Percentiles rank a stretch among this genome's conserved stretches.
These are phyloP conservation scores for Poeciliopsis occidentalis DNA, from an alignment of 2,113 vertebrate species.

Conservation along the genomic window DNA sequence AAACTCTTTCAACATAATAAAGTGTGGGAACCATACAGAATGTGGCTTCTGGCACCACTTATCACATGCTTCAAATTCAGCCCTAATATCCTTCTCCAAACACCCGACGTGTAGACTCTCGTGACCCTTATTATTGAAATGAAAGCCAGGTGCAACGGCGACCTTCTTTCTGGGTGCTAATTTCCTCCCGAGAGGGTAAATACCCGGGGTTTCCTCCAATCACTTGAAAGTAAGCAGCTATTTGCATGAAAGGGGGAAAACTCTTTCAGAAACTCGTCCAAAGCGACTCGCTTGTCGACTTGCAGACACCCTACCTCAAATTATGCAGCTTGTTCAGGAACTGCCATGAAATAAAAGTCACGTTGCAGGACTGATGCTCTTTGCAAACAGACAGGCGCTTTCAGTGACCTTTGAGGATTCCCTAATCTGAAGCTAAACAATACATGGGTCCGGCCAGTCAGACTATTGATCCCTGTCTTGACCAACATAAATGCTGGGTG, in stretches of 20 bases:
- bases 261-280: neutral
- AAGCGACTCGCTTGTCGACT: neutral
- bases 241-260: neutral
- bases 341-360: neutral
- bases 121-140: conserved; percentile 6
- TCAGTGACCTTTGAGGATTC: conserved; percentile 26
- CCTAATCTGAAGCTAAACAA: conserved; percentile 36
- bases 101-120: neutral
- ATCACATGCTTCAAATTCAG: neutral
- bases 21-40: neutral
- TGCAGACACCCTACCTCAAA: neutral
- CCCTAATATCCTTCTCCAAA: neutral
- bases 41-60: neutral
- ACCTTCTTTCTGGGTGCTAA: neutral
- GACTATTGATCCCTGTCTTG: conserved; percentile 46
- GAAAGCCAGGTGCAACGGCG: conserved; percentile 2
- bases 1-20: neutral
- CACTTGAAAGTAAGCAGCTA: neutral
- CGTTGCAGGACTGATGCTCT: neutral
- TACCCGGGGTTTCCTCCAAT: neutral
- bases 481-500: conserved; percentile 24
- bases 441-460: conserved; percentile 30
- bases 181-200: neutral
- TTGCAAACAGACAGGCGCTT: neutral
- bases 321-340: neutral